Evolutionary conservation across 2,797 vertebrate genomes (phyloP).

Genomic region (Myotis daubentonii): DNA sequence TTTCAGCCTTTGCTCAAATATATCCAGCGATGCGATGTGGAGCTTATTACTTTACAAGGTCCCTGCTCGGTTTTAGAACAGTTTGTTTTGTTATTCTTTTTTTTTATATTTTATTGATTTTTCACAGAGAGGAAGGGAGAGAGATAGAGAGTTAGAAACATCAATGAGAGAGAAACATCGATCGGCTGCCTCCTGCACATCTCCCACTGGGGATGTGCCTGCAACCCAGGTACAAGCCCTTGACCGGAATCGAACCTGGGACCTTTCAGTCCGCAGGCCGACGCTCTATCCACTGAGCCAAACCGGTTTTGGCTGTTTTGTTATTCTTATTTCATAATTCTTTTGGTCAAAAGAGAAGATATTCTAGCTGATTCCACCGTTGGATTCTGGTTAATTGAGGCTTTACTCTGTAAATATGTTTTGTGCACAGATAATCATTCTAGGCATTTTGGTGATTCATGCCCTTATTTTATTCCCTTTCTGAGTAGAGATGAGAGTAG

Average conservation of each 20-base stretch:
- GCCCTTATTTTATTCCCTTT: not conserved
- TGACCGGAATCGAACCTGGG: no score
- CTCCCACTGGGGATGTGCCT: no score
- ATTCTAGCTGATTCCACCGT: not conserved
- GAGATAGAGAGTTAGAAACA: no score
- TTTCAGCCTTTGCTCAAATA: not conserved
- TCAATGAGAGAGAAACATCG: no score
- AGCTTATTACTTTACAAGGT: not conserved
- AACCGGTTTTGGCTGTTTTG: no score
- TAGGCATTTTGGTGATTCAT: not conserved
- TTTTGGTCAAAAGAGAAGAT: conserved; percentile 37
- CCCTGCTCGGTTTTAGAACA: conserved; percentile 17
- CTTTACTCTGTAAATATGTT: conserved; percentile 4
- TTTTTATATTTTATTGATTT: no score
- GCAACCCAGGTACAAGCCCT: no score
- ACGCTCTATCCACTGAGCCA: no score
- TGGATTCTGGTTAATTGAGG: not conserved
- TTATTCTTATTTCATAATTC: not conserved
- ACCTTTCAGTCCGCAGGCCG: no score
- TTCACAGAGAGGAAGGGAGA: no score
- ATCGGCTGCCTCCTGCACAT: no score
- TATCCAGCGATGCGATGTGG: not conserved
- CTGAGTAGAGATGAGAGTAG: not conserved
- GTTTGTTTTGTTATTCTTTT: not conserved
- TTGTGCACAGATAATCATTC: not conserved